These are phyloP conservation scores for Protula sp. DNA, from an alignment of 2,888 invertebrate genomes.

Conservation along the genomic window DNA sequence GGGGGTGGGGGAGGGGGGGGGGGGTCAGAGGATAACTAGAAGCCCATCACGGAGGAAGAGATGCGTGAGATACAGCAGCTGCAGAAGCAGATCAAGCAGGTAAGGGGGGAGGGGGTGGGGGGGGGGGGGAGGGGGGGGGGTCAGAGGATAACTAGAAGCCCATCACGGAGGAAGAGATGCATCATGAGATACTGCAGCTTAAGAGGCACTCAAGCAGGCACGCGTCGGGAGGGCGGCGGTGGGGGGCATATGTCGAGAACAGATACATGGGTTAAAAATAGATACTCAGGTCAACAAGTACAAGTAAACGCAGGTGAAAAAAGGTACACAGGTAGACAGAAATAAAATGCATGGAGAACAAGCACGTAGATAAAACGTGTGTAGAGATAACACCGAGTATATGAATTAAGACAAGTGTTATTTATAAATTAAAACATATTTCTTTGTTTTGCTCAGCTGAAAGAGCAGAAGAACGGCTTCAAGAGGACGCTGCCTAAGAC, in stretches of 20 bases:
- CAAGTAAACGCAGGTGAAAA: too few species aligned
- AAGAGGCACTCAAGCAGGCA: constrained; percentile 2
- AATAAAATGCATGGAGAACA: too few species aligned
- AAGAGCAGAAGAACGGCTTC: constrained; percentile 30
- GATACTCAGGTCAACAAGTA: too few species aligned
- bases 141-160: constrained; percentile 51
- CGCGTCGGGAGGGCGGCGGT: background rate
- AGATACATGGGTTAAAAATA: too few species aligned
- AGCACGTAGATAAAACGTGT: too few species aligned
- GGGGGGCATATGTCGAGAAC: constrained; percentile 47
- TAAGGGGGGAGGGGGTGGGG: background rate
- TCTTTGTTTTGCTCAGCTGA: constrained; percentile 15
- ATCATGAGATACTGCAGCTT: constrained; percentile 43
- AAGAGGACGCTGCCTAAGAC: constrained; percentile 31
- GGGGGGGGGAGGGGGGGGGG: constrained; percentile 43
- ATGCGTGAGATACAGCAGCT: constrained; percentile 45
- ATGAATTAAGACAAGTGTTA: too few species aligned
- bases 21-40: constrained; percentile 53
- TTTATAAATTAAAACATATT: too few species aligned
- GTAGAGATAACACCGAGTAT: too few species aligned
- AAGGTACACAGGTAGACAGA: too few species aligned
- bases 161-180: constrained; percentile 53
- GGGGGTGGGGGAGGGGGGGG: constrained; percentile 29
- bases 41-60: constrained; percentile 53
- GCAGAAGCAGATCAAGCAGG: constrained; percentile 3